These are phyloP conservation scores for Elaphurus davidianus DNA, from an alignment of 2,113 vertebrate genomes.

Conservation along the genomic window DNA sequence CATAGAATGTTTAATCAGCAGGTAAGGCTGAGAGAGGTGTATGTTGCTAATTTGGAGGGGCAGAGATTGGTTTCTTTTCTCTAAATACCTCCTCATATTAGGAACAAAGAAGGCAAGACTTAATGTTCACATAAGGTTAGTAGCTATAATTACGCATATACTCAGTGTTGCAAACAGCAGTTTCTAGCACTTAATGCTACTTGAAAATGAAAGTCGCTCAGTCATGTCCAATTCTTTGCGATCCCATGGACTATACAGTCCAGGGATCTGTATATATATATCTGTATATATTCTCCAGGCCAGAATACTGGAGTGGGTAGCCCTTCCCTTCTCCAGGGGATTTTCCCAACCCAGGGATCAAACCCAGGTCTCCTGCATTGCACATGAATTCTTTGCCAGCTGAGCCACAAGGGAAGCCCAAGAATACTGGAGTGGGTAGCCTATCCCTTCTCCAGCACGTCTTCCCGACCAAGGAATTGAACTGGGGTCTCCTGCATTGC, in stretches of 20 bases:
- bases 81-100: neutral
- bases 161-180: neutral
- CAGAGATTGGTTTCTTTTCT: neutral
- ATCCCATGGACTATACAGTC: neutral
- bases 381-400: neutral
- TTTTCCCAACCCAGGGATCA: neutral
- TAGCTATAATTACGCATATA: neutral
- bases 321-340: neutral
- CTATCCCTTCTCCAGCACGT: neutral
- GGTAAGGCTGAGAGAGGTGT: constrained; percentile 79
- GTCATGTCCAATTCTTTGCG: neutral
- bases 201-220: neutral
- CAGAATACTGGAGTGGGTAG: neutral
- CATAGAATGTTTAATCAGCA: constrained; percentile 78
- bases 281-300: neutral
- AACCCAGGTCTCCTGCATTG: neutral
- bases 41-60: neutral
- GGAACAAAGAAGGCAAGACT: neutral
- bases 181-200: neutral
- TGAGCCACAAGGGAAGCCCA: neutral
- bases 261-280: too few relatives aligned
- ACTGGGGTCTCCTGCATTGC: neutral
- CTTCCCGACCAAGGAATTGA: neutral
- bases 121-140: neutral
- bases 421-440: neutral